phyloP scores from a whole-genome alignment of 2,888 invertebrate genomes.

The Ashinkailepas kermadecensis region DNA sequence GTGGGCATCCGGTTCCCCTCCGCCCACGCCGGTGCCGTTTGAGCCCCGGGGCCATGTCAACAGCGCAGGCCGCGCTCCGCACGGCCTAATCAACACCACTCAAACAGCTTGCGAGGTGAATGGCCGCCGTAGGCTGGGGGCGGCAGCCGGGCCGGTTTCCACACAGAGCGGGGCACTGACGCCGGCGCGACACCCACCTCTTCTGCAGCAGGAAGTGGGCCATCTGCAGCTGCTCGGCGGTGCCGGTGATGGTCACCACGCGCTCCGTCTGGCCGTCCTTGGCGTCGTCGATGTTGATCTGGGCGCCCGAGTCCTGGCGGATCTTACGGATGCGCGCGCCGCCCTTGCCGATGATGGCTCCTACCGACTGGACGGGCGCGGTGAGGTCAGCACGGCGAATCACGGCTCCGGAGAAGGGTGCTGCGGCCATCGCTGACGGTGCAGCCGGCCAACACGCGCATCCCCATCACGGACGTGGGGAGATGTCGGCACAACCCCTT shows the following conservation, averaged over 20 bases:
- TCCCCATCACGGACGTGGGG: too few species aligned
- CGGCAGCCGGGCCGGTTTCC: not conserved
- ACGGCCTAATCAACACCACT: too few species aligned
- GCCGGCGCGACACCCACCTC: slow-evolving; percentile 55
- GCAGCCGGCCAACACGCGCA: too few species aligned
- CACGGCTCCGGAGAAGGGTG: too few species aligned
- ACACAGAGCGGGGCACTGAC: not conserved
- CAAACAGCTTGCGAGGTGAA: too few species aligned
- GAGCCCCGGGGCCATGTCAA: too few species aligned
- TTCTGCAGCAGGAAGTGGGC: slow-evolving; percentile 98
- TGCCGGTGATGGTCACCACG: slow-evolving; percentile 91
- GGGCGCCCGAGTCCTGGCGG: slow-evolving; percentile 89
- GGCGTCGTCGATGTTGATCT: slow-evolving; percentile 93
- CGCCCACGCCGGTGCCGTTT: too few species aligned
- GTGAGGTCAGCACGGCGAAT: too few species aligned
- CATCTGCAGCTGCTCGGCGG: slow-evolving; percentile 90
- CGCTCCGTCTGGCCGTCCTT: slow-evolving; percentile 84
- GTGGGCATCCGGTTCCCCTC: too few species aligned
- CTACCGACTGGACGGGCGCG: slow-evolving; percentile 64
- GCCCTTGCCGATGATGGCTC: slow-evolving; percentile 97
- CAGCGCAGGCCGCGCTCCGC: too few species aligned
- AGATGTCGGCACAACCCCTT: too few species aligned
- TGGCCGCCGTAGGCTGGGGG: not conserved
- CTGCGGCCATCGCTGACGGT: too few species aligned
- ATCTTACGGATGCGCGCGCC: slow-evolving; percentile 95